Evolutionary conservation across 2,888 invertebrate species (phyloP).

Genomic region (Zaprionus lineosus): DNA sequence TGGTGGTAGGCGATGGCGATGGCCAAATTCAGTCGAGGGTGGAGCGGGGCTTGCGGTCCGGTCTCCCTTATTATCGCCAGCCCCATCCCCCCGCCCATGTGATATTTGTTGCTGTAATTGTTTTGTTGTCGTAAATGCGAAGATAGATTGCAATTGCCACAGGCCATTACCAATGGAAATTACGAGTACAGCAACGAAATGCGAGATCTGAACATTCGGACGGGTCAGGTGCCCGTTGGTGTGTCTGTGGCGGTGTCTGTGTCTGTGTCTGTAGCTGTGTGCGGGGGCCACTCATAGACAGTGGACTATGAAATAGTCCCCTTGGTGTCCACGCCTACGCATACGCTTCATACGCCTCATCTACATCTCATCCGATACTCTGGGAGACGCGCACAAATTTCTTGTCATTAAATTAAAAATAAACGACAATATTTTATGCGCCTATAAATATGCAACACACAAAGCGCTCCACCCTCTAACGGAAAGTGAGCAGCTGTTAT

Average conservation of each 20-base stretch:
- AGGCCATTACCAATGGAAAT: slow-evolving; percentile 74
- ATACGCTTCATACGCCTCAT: no score
- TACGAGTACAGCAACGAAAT: slow-evolving; percentile 29
- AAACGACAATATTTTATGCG: slow-evolving; percentile 79
- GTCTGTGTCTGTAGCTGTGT: no score
- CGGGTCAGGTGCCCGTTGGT: no score
- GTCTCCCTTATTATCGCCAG: slow-evolving; percentile 55
- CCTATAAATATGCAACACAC: slow-evolving; percentile 74
- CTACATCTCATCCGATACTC: slow-evolving; percentile 2
- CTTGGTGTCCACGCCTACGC: no score
- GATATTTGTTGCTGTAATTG: slow-evolving; percentile 77
- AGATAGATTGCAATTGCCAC: slow-evolving; percentile 77
- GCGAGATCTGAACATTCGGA: not conserved
- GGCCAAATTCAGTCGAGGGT: no score
- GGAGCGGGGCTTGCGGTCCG: slow-evolving; percentile 19
- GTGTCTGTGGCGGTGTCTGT: no score
- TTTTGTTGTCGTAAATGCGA: slow-evolving; percentile 76
- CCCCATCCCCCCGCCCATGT: slow-evolving; percentile 45
- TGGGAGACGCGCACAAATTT: slow-evolving; percentile 51
- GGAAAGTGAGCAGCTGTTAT: slow-evolving; percentile 67
- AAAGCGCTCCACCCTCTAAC: slow-evolving; percentile 23
- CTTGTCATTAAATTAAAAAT: slow-evolving; percentile 79
- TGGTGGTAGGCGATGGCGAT: no score
- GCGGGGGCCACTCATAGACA: slow-evolving; percentile 4
- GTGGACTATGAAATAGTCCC: not conserved